Evolutionary conservation across 2,888 invertebrate genomes (phyloP).

Genomic region (Imbricaverruca yamaguchii): DNA sequence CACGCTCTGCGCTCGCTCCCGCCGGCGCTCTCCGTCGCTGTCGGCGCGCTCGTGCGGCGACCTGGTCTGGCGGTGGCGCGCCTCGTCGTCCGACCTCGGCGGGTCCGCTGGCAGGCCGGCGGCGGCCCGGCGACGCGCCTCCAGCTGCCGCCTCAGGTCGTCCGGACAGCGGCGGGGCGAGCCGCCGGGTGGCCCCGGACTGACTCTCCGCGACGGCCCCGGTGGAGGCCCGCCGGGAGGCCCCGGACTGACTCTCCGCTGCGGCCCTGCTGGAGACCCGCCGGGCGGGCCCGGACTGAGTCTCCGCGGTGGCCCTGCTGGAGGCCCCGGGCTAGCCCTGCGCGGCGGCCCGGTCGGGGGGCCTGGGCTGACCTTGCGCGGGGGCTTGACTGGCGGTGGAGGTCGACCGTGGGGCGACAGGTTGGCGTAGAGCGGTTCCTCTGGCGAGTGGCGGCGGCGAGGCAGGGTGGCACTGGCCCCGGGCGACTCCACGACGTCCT

Average conservation of each 20-base stretch:
- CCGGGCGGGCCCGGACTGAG: not conserved
- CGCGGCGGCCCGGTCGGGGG: not conserved
- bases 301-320: not conserved
- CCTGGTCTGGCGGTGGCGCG: not conserved
- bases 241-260: not conserved
- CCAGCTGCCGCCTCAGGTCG: not conserved
- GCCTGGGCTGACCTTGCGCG: not conserved
- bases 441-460: not conserved
- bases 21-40: not conserved
- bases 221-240: not conserved
- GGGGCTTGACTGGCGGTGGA: conserved; percentile 6
- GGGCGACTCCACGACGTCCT: not conserved
- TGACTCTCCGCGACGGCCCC: not conserved
- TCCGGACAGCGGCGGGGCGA: not conserved
- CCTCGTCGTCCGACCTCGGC: not conserved
- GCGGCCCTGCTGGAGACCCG: not conserved
- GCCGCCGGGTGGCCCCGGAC: not conserved
- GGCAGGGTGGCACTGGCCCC: not conserved
- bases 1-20: not conserved
- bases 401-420: not conserved
- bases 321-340: not conserved
- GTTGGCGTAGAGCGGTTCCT: conserved; percentile 7
- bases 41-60: not conserved
- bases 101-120: not conserved
- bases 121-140: not conserved